Evolutionary conservation across 2,888 invertebrate genomes (phyloP).

Genomic region (Ophion obscuratus): DNA sequence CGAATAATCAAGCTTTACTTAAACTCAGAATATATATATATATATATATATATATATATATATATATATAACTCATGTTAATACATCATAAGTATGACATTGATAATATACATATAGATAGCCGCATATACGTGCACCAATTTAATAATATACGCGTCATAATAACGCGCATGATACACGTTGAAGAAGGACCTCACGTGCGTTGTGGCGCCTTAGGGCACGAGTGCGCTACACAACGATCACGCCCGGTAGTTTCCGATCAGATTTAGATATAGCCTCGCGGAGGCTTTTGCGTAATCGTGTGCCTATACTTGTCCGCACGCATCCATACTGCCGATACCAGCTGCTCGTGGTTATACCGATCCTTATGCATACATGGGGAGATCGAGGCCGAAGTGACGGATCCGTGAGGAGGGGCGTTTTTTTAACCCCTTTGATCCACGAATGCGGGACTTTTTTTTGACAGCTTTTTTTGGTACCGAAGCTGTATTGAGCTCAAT

Average conservation of each 20-base stretch:
- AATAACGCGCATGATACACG: constrained; percentile 14
- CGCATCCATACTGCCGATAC: constrained; percentile 45
- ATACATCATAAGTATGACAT: no score
- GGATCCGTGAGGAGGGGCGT: neutral
- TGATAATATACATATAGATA: no score
- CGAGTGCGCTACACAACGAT: constrained; percentile 72
- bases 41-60: no score
- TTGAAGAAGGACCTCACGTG: constrained; percentile 78
- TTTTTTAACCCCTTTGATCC: neutral
- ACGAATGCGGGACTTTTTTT: no score
- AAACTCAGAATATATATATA: no score
- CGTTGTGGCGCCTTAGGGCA: constrained; percentile 76
- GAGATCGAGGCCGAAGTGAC: neutral
- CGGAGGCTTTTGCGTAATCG: constrained; percentile 50
- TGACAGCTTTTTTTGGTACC: no score
- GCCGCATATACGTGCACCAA: neutral
- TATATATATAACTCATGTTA: no score
- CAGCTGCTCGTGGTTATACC: constrained; percentile 6
- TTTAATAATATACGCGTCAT: constrained; percentile 36
- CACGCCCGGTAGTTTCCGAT: constrained; percentile 80
- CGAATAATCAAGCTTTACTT: no score
- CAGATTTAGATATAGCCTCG: constrained; percentile 78
- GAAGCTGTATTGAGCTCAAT: no score
- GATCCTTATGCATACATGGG: constrained; percentile 6
- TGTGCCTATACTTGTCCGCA: constrained; percentile 42